phyloP scores from a whole-genome alignment of 2,888 invertebrate genomes.

The Graphium colonna region DNA sequence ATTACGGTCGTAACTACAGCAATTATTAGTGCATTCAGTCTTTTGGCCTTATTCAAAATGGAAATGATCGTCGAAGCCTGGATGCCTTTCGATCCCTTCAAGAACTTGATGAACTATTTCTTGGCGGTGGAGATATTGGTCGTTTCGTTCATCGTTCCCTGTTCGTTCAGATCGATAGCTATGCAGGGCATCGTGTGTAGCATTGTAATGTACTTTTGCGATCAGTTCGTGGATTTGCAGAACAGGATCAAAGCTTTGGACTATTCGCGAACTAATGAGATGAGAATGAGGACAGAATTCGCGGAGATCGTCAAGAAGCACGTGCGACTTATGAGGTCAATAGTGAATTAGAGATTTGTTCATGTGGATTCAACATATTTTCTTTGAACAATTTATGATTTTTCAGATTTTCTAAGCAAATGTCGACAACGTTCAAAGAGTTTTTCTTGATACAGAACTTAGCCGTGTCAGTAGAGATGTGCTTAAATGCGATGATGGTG shows the following conservation, averaged over 20 bases:
- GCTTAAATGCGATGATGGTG: conserved; percentile 60
- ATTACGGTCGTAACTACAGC: conserved; percentile 37
- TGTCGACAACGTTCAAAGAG: conserved; percentile 52
- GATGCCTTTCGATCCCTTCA: conserved; percentile 58
- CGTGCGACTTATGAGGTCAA: conserved; percentile 59
- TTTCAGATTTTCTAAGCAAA: conserved; percentile 52
- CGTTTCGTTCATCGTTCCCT: conserved; percentile 41
- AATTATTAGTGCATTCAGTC: conserved; percentile 40
- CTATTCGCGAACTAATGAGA: conserved; percentile 38
- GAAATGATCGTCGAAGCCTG: conserved; percentile 56
- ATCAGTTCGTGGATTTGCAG: conserved; percentile 56
- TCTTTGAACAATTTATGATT: too few species aligned
- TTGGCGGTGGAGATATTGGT: conserved; percentile 44
- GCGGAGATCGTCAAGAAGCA: conserved; percentile 55
- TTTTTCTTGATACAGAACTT: conserved; percentile 64
- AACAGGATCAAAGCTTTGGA: conserved; percentile 39
- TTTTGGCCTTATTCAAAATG: conserved; percentile 42
- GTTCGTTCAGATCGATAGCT: conserved; percentile 47
- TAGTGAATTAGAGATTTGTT: too few species aligned
- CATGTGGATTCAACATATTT: too few species aligned
- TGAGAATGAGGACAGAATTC: conserved; percentile 38
- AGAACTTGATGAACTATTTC: conserved; percentile 43
- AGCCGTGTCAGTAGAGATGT: conserved; percentile 58
- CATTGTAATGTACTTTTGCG: conserved; percentile 58
- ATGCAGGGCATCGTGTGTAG: conserved; percentile 63